Base-by-base conservation (phyloP, 2,113 vertebrate species). In the Rhinolophus ferrumequinum region DNA sequence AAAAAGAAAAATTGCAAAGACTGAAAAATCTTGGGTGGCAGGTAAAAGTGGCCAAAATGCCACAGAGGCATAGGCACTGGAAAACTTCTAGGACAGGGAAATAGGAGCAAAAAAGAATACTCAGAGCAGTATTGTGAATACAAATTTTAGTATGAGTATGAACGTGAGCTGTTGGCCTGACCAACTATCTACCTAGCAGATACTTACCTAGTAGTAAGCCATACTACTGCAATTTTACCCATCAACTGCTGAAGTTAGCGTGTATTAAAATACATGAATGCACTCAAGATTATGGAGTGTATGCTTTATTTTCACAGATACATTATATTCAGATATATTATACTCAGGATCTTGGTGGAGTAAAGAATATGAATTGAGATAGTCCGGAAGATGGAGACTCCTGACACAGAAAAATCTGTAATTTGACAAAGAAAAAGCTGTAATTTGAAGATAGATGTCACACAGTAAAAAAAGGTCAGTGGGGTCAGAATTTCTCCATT, bases 401-500 rank as follows among this genome's bases (percentile, higher is more conserved):
- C 35, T 38, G 24, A 28, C 3, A 52, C 41, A 44, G 26, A 21
- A 67, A 67, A 60, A 38, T n/a, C 14, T 88, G 11, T 21, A 62
- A 21, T 33, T 50, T 62, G 41, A 44, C 11, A 50, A 50, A 50
- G 47, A 50, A n/a, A 64, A 41, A 9, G 18, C 2, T 88, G 7
- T 13, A 73, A 26, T 47, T 79, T 93, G 18, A 83, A 54, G 62
- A 56, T 84, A 90, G 13, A 81, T 54, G 0, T 10, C 35, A 58
- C 12, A 22, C 5, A 60, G 14, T 15, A 64, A 93, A 88, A n/a
- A 50, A 56, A 83, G 9, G 3, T 54, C 76, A 21, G 5, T 11
- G 16, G 2, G 5, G 18, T 72, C 28, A 66, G 5, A 8, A 19
- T 0, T 8, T 50, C 6, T 24, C 2, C 8, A 21, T 1, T 54